phyloP scores from a whole-genome alignment of 1,140 invertebrate genomes.

The Ips nitidus region DNA sequence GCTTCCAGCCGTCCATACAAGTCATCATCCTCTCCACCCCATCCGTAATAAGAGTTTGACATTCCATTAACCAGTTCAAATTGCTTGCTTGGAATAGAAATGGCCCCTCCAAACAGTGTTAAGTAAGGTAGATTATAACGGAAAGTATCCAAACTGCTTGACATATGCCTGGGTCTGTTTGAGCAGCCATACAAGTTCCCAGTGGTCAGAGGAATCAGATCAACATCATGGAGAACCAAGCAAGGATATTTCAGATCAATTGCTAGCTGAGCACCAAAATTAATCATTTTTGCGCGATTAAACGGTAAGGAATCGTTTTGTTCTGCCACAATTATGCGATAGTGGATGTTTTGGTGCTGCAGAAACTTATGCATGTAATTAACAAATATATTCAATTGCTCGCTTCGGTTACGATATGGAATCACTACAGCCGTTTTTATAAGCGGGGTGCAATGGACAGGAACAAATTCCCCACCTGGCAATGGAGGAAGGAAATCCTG shows the following conservation, averaged over 20 bases:
- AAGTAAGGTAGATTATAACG: conserved; percentile 77
- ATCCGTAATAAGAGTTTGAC: conserved; percentile 87
- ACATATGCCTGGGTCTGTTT: conserved; percentile 85
- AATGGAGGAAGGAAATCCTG: conserved; percentile 34
- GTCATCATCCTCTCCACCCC: conserved; percentile 91
- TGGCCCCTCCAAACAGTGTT: conserved; percentile 74
- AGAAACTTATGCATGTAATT: conserved; percentile 90
- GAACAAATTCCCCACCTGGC: conserved; percentile 71
- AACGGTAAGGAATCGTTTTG: conserved; percentile 79
- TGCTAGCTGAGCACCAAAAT: conserved; percentile 85
- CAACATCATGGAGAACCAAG: conserved; percentile 94
- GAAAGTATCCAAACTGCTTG: conserved; percentile 87
- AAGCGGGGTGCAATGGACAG: conserved; percentile 69
- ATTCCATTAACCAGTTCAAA: conserved; percentile 87
- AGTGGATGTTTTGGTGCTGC: conserved; percentile 78
- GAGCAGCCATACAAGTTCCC: conserved; percentile 92
- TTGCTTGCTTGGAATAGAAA: conserved; percentile 69
- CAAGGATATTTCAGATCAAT: conserved; percentile 76
- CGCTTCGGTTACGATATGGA: conserved; percentile 81
- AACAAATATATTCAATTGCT: conserved; percentile 79
- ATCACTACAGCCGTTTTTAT: conserved; percentile 85
- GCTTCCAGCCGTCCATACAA: conserved; percentile 66
- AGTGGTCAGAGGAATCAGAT: conserved; percentile 86
- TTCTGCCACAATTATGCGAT: conserved; percentile 87
- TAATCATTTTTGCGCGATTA: conserved; percentile 92